Evolutionary conservation across 2,888 invertebrate species (phyloP).

Genomic region (Spicauda simplicius): DNA sequence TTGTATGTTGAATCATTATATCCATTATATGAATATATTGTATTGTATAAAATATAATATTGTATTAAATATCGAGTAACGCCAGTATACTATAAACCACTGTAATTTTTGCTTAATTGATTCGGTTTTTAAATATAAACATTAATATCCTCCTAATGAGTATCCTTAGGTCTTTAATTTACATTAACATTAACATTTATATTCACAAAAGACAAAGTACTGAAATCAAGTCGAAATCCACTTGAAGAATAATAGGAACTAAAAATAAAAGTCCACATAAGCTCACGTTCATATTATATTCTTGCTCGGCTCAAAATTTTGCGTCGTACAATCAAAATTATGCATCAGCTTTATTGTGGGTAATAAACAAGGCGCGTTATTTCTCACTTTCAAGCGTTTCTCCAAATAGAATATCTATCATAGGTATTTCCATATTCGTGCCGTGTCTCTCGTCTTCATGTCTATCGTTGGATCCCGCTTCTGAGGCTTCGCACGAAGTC

Average conservation of each 20-base stretch:
- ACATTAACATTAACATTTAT: background rate
- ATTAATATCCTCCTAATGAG: too few relatives aligned
- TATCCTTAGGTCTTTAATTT: too few relatives aligned
- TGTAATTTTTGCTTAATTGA: too few relatives aligned
- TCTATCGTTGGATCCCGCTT: constrained; percentile 70
- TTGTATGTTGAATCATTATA: too few relatives aligned
- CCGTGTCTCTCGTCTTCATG: constrained; percentile 70
- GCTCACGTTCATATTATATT: constrained; percentile 35
- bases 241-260: constrained; percentile 24
- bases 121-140: too few relatives aligned
- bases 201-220: background rate
- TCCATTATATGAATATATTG: too few relatives aligned
- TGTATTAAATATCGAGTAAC: too few relatives aligned
- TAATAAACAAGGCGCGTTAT: constrained; percentile 36
- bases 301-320: constrained; percentile 33
- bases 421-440: constrained; percentile 76
- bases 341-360: constrained; percentile 35
- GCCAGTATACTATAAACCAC: too few relatives aligned
- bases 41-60: too few relatives aligned
- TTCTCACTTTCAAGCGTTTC: constrained; percentile 40
- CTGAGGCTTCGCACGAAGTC: constrained; percentile 82
- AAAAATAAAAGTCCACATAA: constrained; percentile 28
- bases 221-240: background rate
- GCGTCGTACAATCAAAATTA: constrained; percentile 35
- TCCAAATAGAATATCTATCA: constrained; percentile 45